A percentile compares a stretch with the other conserved stretches of the same genome.
phyloP scores from a whole-genome alignment of 2,113 vertebrate species.

The Phainopepla nitens region DNA sequence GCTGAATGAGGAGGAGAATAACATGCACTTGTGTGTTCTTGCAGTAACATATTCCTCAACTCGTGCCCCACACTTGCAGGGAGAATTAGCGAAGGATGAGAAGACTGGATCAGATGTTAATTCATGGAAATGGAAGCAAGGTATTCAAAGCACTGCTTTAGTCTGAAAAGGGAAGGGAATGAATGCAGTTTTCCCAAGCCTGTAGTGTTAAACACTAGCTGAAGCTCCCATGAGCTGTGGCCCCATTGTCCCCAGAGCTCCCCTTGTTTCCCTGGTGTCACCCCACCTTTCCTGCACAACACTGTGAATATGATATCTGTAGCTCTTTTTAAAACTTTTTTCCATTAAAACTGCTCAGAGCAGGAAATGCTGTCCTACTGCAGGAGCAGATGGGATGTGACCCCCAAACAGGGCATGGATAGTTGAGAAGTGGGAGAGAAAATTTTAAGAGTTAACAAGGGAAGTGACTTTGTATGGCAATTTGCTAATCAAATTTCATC shows the following conservation, averaged over 20 bases:
- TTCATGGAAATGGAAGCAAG: not conserved
- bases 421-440: not conserved
- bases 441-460: not conserved
- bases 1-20: not conserved
- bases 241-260: not conserved
- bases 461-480: not conserved
- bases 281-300: constrained; percentile 14
- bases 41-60: not conserved
- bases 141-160: constrained; percentile 25
- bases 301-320: constrained; percentile 52
- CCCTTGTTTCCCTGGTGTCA: not conserved
- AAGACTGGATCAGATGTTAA: not conserved
- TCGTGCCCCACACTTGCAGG: not conserved
- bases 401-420: not conserved
- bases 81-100: not conserved
- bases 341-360: not conserved
- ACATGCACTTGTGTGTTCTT: not conserved
- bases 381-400: not conserved
- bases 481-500: constrained; percentile 39
- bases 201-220: not conserved
- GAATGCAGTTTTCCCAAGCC: not conserved
- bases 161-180: constrained; percentile 1
- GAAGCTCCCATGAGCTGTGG: constrained; percentile 21
- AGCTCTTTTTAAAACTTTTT: not conserved
- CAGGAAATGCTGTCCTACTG: not conserved